Percentiles rank a stretch among this genome's conserved stretches.
Conservation (phyloP, 2,797 vertebrate species). For the Sparus aurata region DNA sequence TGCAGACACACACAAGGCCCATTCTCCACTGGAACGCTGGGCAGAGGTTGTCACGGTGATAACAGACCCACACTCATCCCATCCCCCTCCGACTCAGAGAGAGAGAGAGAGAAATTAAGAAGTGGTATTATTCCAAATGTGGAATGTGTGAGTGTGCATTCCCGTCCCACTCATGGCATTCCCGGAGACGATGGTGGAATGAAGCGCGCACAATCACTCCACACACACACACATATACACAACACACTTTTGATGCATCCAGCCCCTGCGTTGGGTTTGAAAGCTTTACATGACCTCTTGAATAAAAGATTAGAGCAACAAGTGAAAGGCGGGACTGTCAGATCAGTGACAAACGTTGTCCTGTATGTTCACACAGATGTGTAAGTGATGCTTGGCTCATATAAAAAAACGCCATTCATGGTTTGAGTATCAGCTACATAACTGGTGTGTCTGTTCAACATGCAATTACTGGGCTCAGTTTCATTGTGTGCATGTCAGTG, state of each 20-base stretch:
- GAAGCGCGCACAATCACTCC: constrained; percentile 12
- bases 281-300: constrained; percentile 52
- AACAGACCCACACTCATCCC: constrained; percentile 70
- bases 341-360: constrained; percentile 37
- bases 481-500: constrained; percentile 3
- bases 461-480: constrained; percentile 16
- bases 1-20: constrained; percentile 69
- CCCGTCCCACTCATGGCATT: constrained; percentile 80
- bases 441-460: constrained; percentile 31
- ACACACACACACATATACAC: constrained; percentile 22
- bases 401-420: constrained; percentile 46
- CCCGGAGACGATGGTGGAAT: constrained; percentile 61
- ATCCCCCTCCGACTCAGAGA: constrained; percentile 21
- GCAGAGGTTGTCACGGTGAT: constrained; percentile 82
- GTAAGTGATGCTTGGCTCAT: constrained; percentile 22
- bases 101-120: constrained; percentile 53
- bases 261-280: constrained; percentile 38
- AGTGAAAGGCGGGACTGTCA: constrained; percentile 36
- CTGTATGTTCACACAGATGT: constrained; percentile 23
- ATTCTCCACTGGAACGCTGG: constrained; percentile 79
- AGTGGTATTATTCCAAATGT: constrained; percentile 70
- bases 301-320: constrained; percentile 69
- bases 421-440: background rate
- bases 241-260: constrained; percentile 23
- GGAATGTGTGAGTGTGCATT: constrained; percentile 83